Evolutionary conservation across 2,888 invertebrate species (phyloP), one percentile per base, ranked within the genome.

Genomic region (Isoperla grammatica): DNA sequence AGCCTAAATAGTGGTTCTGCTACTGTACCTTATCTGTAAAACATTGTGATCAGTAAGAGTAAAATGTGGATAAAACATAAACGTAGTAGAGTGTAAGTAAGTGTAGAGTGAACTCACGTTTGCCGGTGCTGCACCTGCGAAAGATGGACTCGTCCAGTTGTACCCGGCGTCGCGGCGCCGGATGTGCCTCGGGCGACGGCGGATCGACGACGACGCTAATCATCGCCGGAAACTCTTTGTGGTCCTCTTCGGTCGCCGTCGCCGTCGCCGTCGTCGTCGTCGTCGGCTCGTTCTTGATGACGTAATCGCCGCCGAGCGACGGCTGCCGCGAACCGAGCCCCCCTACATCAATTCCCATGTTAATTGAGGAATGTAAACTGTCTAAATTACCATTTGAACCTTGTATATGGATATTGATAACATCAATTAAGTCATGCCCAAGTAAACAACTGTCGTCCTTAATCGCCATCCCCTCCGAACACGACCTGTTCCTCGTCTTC

Each of bases 141-240:
- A 61, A 46, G 22, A 64, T 55, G 3, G 56, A 48, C 6, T 59
- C 59, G 17, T 57, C 55, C 1, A 54, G 48, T 5, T 56, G 57
- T 23, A 56, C 53, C 23, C 58, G 23, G 17, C 42, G 48, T 63
- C 64, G 12, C 56, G 68, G 75, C 75, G 13, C 66, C 6, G 68
- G 68, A 54, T 68, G 69, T 57, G 69, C 71, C 46, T 69, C 71
- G 48, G 73, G 75, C 62, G 75, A 75, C 11, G 75, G 75, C 13
- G 74, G 75, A 67, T 75, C 72, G 20, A 75, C 72, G 55, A 74
- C 71, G n/a, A 74, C 73, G 45, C 72, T 74, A 49, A 74, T 73
- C 1, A 71, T 68, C 3, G 73, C 71, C n/a, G 73, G 74, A 65
- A 72, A 73, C 35, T 68, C 70, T 6, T 60, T 49, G 8, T 66